Base-by-base conservation (phyloP, 2,113 vertebrate genomes). In the Rutilus rutilus region DNA sequence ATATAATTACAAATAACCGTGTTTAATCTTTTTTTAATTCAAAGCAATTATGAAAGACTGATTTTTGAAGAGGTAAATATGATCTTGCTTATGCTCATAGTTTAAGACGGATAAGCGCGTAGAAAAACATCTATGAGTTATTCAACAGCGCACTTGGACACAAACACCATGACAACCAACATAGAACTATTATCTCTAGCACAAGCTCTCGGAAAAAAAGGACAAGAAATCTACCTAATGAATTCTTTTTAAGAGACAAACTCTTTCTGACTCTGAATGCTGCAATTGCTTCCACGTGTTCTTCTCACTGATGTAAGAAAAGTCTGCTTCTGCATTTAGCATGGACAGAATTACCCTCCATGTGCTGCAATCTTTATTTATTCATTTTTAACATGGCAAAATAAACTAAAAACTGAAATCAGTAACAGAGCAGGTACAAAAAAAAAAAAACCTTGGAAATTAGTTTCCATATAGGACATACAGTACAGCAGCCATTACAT, bases 21-120 rank as follows among this genome's bases (percentile, higher is more conserved):
- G 82, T 76, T 76, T 93, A 91, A 92, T 90, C 87, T 91, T 87
- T 86, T 88, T 85, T 83, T 89, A 82, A 67, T 88, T 87, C 85
- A 90, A 89, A 88, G 78, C 82, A 87, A 85, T 91, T 89, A 88
- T 87, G 88, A 83, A 81, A 73, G 75, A 33, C 79, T 59, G 33
- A 9, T 60, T 86, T 86, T 87, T 52, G 27, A 25, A 78, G 30
- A 6, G 27, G 76, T n/a, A 30, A 78, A n/a, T 21, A n/a, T 39
- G 36, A 36, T 71, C 19, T 23, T 39, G 33, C 67, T 39, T 39
- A 21, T 39, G 54, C 52, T 39, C 6, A 11, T 21, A 59, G 19
- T 36, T 33, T 65, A 65, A 33, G 64, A 65, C 1, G 27, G 27
- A 33, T 33, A 67, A 17, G 6, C 8, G 36, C 67, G 42, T 11